Evolutionary conservation across 2,888 invertebrate species (phyloP), one percentile per base, ranked within the genome.

Genomic region (Dicranocentrus wangi): DNA sequence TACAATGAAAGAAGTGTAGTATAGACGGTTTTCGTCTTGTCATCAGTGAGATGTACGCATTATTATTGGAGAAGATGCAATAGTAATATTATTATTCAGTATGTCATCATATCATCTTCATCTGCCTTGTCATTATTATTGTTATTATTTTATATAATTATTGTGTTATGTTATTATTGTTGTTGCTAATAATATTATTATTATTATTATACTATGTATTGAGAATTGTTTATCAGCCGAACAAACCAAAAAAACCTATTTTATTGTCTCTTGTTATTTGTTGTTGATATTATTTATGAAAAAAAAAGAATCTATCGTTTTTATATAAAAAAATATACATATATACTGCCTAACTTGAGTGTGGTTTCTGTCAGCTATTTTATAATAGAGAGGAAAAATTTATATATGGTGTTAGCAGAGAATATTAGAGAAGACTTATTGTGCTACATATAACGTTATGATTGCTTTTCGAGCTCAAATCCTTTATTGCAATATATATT

Each of bases 1-100:
- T 43, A 43, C 42, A 42, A 68, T 53, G 39, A 28, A 27, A 72
- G 61, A 72, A 28, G n/a, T n/a, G n/a, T n/a, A n/a, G n/a, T n/a
- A n/a, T n/a, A n/a, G 27, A 66, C 81, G 69, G 63, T 73, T 81
- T 66, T 39, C 68, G 55, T 51, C 66, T 63, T 51, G 39, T 43
- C 68, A 23, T 68, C 66, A 39, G 61, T 47, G 23, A 65, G 65
- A 60, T 68, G 60, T 39, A 55, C 32, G 51, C 27, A 69, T 73
- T 73, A 73, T 80, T 80, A 73, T 80, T 76, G 81, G 76, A 76
- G 75, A 76, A 81, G 81, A 81, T 81, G 81, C 81, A 81, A 81
- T 81, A 81, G 75, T 81, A 69, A 70, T 70, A 63, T 69, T 63
- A n/a, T 66, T 65, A 58, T 68, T 79, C 78, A 65, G 47, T 66